phyloP scores from a whole-genome alignment of 2,888 invertebrate species.

The Epistrophe grossulariae region DNA sequence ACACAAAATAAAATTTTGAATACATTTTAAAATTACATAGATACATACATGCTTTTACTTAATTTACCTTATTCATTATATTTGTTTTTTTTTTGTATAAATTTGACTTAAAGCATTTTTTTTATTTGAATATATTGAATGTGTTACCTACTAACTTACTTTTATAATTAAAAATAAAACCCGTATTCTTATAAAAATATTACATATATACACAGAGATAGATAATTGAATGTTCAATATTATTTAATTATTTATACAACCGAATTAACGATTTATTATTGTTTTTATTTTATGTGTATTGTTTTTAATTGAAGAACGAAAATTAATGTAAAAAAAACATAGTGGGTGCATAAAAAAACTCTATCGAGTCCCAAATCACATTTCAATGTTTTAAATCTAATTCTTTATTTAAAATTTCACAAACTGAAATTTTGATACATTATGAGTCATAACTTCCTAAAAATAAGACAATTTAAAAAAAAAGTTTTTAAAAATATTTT shows the following conservation, averaged over 20 bases:
- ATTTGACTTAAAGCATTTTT: constrained; percentile 70
- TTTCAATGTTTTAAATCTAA: background rate
- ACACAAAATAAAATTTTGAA: constrained; percentile 54
- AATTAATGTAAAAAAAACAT: background rate
- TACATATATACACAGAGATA: constrained; percentile 64
- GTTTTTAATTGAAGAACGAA: background rate
- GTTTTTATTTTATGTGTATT: constrained; percentile 32
- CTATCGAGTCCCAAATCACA: background rate
- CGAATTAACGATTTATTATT: constrained; percentile 72
- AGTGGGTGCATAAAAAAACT: background rate
- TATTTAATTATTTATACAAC: constrained; percentile 70
- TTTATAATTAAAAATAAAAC: constrained; percentile 39
- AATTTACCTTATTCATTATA: constrained; percentile 25
- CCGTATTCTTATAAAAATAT: constrained; percentile 30
- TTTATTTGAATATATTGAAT: constrained; percentile 26
- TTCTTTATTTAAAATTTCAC: background rate
- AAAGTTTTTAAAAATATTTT: background rate
- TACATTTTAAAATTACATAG: constrained; percentile 32
- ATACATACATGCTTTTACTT: constrained; percentile 5
- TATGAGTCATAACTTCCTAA: too few species aligned
- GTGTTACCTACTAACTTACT: constrained; percentile 26
- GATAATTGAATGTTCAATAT: constrained; percentile 60
- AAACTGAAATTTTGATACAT: background rate
- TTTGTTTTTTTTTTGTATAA: constrained; percentile 41
- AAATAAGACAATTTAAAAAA: background rate